Base-by-base conservation (phyloP, 2,113 vertebrate genomes). In the Nothobranchius furzeri region DNA sequence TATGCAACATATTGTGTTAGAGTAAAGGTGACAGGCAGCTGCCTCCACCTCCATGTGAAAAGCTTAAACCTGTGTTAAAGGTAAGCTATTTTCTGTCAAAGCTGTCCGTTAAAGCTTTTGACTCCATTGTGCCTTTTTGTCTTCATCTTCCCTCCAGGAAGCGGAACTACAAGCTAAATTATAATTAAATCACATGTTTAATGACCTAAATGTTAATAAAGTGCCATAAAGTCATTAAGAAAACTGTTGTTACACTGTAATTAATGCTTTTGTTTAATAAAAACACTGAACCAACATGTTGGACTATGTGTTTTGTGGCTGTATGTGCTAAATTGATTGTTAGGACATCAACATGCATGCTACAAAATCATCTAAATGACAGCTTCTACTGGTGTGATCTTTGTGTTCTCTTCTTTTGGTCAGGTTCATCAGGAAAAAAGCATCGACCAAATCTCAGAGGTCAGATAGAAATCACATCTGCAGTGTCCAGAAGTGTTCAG, bases 251-350 rank as follows among this genome's bases (percentile, higher is more conserved):
- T 12, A 60, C 3, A 3, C 7, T 63, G 52, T 82, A 37, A 47
- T n/a, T 1, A 3, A 20, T 17, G 24, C 42, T 11, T n/a, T 49
- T 70, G 54, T 74, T 10, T 70, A 90, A 90, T 90, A 90, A 90
- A 90, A 43, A 78, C 9, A 49, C 36, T 75, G 20, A 83, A 79
- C 25, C 45, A 60, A 73, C 24, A 61, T 53, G 13, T n/a, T 54
- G 46, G 68, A 52, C 11, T 76, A 30, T 83, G 37, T 60, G 63
- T 80, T 63, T 53, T 17, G 42, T 56, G 10, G 12, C 3, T 12
- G 9, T 11, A 45, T 45, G 43, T 11, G 43, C 43, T 45, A 12
- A 11, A 12, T 1, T 45, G 9, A 45, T 45, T 12, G 9, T 45
- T 12, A 45, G 10, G 12, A 42, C 43, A 45, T 11, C 10, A 20